phyloP scores from a whole-genome alignment of 2,113 vertebrate species.

The Hoplias malabaricus region DNA sequence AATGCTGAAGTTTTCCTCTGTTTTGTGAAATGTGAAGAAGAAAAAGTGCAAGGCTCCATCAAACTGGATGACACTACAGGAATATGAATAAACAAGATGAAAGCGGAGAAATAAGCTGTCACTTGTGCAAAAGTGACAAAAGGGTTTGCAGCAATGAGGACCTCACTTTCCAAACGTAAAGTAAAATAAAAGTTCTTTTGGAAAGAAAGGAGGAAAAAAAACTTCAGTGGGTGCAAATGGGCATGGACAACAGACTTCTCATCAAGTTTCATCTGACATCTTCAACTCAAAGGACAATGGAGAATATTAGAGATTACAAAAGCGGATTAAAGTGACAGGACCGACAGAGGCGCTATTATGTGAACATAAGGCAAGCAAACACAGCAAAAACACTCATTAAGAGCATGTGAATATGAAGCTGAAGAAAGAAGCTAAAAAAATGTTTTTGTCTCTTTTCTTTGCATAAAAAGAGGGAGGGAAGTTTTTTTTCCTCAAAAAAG shows the following conservation, averaged over 20 bases:
- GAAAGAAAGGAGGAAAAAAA: conserved; percentile 53
- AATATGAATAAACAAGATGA: conserved; percentile 28
- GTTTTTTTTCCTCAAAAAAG: conserved; percentile 68
- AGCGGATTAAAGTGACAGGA: conserved; percentile 55
- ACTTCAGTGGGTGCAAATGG: conserved; percentile 33
- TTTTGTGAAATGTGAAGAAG: conserved; percentile 21
- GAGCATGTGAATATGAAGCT: conserved; percentile 79
- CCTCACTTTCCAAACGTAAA: not conserved
- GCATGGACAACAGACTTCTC: conserved; percentile 26
- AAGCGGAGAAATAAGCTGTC: conserved; percentile 27
- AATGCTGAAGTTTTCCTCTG: conserved; percentile 45
- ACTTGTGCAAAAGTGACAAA: conserved; percentile 35
- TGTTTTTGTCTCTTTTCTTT: conserved; percentile 36
- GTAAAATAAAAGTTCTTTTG: conserved; percentile 49
- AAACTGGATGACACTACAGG: conserved; percentile 29
- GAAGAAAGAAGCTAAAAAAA: conserved; percentile 41
- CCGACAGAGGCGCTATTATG: conserved; percentile 61
- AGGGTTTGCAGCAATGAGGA: conserved; percentile 9
- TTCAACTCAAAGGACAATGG: conserved; percentile 31
- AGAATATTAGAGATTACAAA: conserved; percentile 29
- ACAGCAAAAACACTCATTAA: conserved; percentile 63
- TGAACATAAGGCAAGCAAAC: conserved; percentile 76
- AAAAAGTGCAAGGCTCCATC: not conserved
- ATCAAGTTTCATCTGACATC: conserved; percentile 39
- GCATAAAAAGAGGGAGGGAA: conserved; percentile 70